Base-by-base conservation (phyloP, 2,797 vertebrate genomes). In the Brachyalestes nurse region DNA sequence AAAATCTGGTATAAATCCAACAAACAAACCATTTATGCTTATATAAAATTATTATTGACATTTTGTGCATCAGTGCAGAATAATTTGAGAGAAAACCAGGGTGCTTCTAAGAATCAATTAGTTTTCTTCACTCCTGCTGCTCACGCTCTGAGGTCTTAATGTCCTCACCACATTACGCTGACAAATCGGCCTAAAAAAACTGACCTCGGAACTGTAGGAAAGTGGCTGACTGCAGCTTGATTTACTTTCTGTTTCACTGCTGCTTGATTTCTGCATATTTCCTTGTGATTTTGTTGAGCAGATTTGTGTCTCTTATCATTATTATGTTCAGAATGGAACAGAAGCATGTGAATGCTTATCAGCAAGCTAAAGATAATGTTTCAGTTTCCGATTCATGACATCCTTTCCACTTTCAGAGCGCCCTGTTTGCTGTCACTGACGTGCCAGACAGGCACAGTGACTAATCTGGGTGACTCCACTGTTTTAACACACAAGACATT, bases 301-400 rank as follows among this genome's bases (percentile, higher is more conserved):
- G 14, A 17, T 5, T 53, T 53, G 16, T 58, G 58, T 25, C 58
- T 61, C 23, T 13, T 58, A 58, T 3, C 23, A 28, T 61, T 61
- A 25, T 13, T 34, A 19, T 53, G 12, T 47, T 47, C 51, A 53
- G 14, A 53, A 53, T 17, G 13, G 12, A 34, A 8, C 14, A 38
- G 61, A 64, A 40, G 5, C 23, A 61, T 23, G 23, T 66, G 7
- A 19, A 66, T 40, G 25, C 82, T 66, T 78, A 72, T 82, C 71
- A 55, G 67, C 34, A 76, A n/a, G 38, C 23, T 16, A 42, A 8
- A 74, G 77, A 53, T 82, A 78, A 72, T 3, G 34, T 82, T 74
- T 83, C 78, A 45, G 70, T 65, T 82, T 80, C 61, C 28, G 47
- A 62, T 73, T 47, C 65, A 67, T 77, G 66, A 81, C 81, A 65